Percentiles rank a stretch among this genome's conserved stretches.
phyloP scores from a whole-genome alignment of 1,140 invertebrate genomes.

The Mya arenaria region DNA sequence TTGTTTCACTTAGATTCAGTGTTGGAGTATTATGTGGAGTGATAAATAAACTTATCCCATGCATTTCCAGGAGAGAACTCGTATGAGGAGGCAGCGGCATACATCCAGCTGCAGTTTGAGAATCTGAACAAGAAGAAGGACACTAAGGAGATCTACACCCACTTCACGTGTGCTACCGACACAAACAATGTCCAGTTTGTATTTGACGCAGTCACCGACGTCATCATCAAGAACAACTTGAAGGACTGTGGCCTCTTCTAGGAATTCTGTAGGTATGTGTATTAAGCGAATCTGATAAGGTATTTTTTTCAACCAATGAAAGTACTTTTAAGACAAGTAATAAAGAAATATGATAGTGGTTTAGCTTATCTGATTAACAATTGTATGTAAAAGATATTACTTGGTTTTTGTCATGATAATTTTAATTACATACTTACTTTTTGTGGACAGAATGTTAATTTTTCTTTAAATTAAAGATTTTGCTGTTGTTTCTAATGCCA shows the following conservation, averaged over 20 bases:
- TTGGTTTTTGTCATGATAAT: background rate
- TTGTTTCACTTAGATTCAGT: too few relatives aligned
- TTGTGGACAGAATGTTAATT: too few relatives aligned
- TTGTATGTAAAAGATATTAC: background rate
- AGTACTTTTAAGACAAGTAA: background rate
- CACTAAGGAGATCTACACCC: conserved; percentile 99
- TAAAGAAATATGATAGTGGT: background rate
- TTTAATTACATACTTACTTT: background rate
- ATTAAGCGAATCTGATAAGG: background rate
- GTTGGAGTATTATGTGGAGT: too few relatives aligned
- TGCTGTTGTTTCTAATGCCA: too few relatives aligned
- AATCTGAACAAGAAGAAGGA: conserved; percentile 97
- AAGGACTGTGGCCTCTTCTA: conserved; percentile 94
- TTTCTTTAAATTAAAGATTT: too few relatives aligned
- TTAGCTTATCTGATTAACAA: background rate
- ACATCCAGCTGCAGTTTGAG: conserved; percentile 99
- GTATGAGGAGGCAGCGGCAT: conserved; percentile 98
- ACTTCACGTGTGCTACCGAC: conserved; percentile 99
- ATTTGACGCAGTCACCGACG: conserved; percentile 99
- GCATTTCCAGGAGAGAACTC: conserved; percentile 96
- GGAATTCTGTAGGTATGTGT: conserved; percentile 33
- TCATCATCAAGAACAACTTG: conserved; percentile 98
- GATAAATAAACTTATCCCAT: too few relatives aligned
- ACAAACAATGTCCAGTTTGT: conserved; percentile 99
- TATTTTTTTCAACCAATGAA: background rate